Evolutionary conservation across 2,113 vertebrate species (phyloP), one percentile per base, ranked within the genome.

Genomic region (Chauna torquata): DNA sequence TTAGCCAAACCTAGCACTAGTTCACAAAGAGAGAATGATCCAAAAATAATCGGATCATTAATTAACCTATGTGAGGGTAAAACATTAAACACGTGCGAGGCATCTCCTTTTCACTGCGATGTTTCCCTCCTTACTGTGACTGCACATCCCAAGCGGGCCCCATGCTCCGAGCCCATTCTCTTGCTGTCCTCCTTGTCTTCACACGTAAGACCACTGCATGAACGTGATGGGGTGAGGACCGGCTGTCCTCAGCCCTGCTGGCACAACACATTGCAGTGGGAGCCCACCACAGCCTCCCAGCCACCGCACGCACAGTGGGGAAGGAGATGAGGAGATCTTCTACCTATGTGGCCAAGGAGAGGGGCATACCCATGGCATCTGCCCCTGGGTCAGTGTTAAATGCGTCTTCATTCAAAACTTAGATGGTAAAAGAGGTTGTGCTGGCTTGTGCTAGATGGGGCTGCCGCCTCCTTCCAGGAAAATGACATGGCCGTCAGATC

Each of bases 241-340:
- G 71, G 36, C 16, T 11, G 20, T 69, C 20, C 58, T 16, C 49
- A 58, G 58, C 18, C 3, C 3, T 24, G 19, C 42, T 59, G 72
- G n/a, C 3, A 18, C 49, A 85, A 47, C 3, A 3, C 11, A 10
- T 8, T 2, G 2, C n/a, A 12, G 3, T 65, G 52, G 47, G 40
- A 76, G 9, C n/a, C 44, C 47, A 16, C 58, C 2, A 3, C 44
- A 61, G 71, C 59, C 44, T 64, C 25, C 34, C 1, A 4, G 42
- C 12, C 1, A 0, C 14, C 3, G 22, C 13, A 12, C 0, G 0
- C 18, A 27, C 34, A 17, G 55, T 1, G 2, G n/a, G 12, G 75
- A 57, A 59, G 42, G 62, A 69, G 27, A 66, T 54, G 4, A 1
- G 50, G 25, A 80, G 38, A 22, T 55, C 32, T 74, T 82, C 6